These are phyloP conservation scores for Gymnopithys bicolor DNA, from an alignment of 2,797 vertebrate species.

Conservation along the genomic window DNA sequence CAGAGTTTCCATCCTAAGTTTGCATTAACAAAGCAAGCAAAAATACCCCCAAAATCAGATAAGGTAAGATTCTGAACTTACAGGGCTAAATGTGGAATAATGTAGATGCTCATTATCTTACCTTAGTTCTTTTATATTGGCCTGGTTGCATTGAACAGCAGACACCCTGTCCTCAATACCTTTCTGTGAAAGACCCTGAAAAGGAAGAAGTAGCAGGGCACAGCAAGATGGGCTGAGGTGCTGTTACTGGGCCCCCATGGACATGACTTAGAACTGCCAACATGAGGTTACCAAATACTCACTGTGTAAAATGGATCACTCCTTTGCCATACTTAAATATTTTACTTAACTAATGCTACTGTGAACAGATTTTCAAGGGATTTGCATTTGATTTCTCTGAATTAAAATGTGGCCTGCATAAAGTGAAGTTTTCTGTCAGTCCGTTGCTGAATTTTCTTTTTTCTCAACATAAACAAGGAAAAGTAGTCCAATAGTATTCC, in stretches of 20 bases:
- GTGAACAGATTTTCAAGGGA: background rate
- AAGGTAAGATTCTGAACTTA: background rate
- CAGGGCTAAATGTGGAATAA: background rate
- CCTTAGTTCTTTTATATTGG: background rate
- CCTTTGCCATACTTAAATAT: background rate
- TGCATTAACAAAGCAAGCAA: background rate
- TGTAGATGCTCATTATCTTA: background rate
- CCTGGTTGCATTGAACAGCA: background rate
- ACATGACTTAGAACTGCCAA: background rate
- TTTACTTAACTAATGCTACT: background rate
- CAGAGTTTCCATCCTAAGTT: background rate
- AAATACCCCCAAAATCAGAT: background rate
- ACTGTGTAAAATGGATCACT: background rate
- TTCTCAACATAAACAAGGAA: background rate
- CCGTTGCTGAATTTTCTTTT: background rate
- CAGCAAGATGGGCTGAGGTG: background rate
- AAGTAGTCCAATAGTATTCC: background rate
- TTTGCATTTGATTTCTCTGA: background rate
- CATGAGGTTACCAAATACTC: background rate
- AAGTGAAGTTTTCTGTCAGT: background rate
- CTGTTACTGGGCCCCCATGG: background rate
- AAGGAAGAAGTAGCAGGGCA: fast-evolving
- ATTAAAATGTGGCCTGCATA: background rate
- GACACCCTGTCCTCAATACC: background rate
- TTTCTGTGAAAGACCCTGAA: background rate